These are phyloP conservation scores for Buathra laborator DNA, from an alignment of 2,888 invertebrate species.

Conservation along the genomic window DNA sequence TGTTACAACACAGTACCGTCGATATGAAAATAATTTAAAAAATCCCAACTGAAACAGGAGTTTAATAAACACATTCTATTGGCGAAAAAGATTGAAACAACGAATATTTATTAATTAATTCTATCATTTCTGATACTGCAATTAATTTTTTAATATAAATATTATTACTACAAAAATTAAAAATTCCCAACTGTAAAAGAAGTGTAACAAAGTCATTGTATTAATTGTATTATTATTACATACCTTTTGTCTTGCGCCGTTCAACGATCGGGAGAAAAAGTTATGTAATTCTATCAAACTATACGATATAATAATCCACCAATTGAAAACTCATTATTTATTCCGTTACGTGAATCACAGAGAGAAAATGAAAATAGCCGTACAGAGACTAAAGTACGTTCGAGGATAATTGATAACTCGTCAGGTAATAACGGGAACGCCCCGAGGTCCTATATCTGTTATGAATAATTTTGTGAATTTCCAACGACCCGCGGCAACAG, in stretches of 20 bases:
- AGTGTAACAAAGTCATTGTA: too few relatives aligned
- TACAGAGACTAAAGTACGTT: neutral
- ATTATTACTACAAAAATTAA: too few relatives aligned
- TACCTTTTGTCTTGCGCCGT: neutral
- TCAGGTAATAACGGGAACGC: conserved; percentile 34
- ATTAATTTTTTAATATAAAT: too few relatives aligned
- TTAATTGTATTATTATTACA: too few relatives aligned
- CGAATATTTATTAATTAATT: too few relatives aligned
- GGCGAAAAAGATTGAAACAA: too few relatives aligned
- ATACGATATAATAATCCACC: neutral
- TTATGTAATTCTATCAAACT: neutral
- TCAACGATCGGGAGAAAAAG: neutral
- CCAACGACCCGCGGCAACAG: conserved; percentile 16
- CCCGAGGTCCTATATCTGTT: conserved; percentile 15
- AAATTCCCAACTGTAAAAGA: too few relatives aligned
- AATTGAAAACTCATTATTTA: neutral
- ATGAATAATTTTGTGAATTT: conserved; percentile 49
- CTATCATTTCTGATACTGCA: too few relatives aligned
- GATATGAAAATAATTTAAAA: too few relatives aligned
- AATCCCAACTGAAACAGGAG: too few relatives aligned
- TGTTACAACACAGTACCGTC: neutral
- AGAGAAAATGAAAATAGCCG: too few relatives aligned
- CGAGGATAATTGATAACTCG: conserved; percentile 46
- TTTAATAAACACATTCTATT: too few relatives aligned
- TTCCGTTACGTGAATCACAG: neutral